Percentiles rank a stretch among this genome's conserved stretches.
Conservation (phyloP, 2,797 vertebrate species). For the Antrozous pallidus region DNA sequence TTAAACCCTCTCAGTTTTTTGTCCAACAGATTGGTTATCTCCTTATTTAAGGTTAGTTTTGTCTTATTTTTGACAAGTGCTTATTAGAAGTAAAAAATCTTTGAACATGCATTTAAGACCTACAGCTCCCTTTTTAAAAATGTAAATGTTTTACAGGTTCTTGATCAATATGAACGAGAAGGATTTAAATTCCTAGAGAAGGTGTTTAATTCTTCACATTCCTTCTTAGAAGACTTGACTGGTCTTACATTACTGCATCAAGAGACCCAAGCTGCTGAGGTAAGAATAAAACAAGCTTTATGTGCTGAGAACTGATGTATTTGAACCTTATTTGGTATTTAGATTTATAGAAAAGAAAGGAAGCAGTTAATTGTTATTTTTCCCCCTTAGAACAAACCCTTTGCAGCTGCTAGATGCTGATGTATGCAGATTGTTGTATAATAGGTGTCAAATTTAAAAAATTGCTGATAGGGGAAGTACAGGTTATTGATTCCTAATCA, state of each 20-base stretch:
- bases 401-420: not conserved
- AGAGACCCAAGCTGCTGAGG: slow-evolving; percentile 98
- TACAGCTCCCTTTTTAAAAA: slow-evolving; percentile 1
- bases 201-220: slow-evolving; percentile 99
- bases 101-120: not conserved
- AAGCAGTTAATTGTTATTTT: not conserved
- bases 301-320: not conserved
- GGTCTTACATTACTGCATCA: slow-evolving; percentile 96
- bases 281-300: slow-evolving; percentile 76
- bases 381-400: not conserved
- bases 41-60: not conserved
- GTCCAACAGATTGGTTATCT: not conserved
- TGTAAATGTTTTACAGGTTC: slow-evolving; percentile 86
- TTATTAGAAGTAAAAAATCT: not conserved
- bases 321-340: not conserved
- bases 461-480: not conserved
- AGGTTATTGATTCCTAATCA: not conserved
- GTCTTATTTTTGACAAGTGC: not conserved
- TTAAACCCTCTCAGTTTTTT: not conserved
- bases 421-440: not conserved
- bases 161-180: slow-evolving; percentile 93
- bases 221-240: slow-evolving; percentile 97
- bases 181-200: slow-evolving; percentile 94
- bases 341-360: not conserved
- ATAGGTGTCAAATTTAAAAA: not conserved